Percentiles rank a stretch among this genome's conserved stretches.
phyloP scores from a whole-genome alignment of 2,113 vertebrate genomes.

The Micromys minutus region DNA sequence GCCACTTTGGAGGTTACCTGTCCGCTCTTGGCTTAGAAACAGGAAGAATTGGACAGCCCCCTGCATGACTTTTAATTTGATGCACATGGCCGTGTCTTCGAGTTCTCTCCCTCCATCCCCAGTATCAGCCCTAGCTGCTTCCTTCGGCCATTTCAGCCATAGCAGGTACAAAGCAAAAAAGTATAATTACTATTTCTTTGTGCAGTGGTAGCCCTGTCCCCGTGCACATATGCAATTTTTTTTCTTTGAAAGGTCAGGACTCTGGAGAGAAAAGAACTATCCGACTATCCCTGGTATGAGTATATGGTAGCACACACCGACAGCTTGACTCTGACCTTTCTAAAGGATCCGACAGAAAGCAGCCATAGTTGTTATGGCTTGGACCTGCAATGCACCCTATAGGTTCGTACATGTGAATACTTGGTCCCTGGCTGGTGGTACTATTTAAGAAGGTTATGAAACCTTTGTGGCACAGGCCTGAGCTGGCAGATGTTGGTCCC shows the following conservation, averaged over 20 bases:
- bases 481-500: background rate
- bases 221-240: background rate
- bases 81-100: background rate
- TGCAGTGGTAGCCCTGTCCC: fast-evolving
- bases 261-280: background rate
- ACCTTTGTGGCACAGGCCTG: background rate
- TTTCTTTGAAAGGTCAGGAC: background rate
- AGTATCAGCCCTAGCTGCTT: background rate
- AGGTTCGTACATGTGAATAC: background rate
- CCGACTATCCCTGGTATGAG: background rate
- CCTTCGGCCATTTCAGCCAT: background rate
- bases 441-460: background rate
- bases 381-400: background rate
- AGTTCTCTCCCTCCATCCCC: background rate
- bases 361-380: background rate
- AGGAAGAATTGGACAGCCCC: background rate
- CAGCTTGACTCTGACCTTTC: constrained; percentile 8
- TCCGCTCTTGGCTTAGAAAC: background rate
- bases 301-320: background rate
- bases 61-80: background rate
- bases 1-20: background rate
- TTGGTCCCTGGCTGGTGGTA: background rate
- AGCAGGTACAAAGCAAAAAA: background rate
- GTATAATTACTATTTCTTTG: background rate
- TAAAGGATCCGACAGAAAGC: constrained; percentile 34